Conservation (phyloP, 1,140 invertebrate species). For the Drosophila melanogaster region DNA sequence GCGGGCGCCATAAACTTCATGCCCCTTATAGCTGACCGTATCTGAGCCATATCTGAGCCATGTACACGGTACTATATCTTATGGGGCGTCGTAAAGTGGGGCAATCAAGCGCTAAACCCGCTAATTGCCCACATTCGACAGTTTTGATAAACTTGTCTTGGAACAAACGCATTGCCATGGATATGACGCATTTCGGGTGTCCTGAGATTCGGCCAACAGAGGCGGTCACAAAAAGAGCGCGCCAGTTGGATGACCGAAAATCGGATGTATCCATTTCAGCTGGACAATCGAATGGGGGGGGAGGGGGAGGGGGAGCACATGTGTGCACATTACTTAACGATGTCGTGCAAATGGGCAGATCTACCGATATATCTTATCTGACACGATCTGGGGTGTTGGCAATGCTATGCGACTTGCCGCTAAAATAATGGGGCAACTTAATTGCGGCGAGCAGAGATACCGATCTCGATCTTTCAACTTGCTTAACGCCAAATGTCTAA, state of each 20-base stretch:
- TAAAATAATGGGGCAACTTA: not conserved
- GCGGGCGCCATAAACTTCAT: conserved; percentile 8
- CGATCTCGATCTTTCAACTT: not conserved
- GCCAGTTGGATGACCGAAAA: not conserved
- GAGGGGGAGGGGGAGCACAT: too few species aligned
- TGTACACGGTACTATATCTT: conserved; percentile 21
- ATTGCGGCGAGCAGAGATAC: not conserved
- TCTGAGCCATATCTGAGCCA: conserved; percentile 4
- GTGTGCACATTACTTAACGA: not conserved
- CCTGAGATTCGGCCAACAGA: conserved; percentile 1
- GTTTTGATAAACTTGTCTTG: conserved; percentile 17
- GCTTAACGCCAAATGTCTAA: not conserved
- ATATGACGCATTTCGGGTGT: conserved; percentile 10
- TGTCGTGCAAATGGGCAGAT: conserved; percentile 21
- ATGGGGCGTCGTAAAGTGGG: conserved; percentile 23
- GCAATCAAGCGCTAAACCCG: conserved; percentile 22
- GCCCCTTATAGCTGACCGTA: conserved; percentile 1
- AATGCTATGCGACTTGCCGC: conserved; percentile 1
- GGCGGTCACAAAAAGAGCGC: not conserved
- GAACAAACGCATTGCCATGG: not conserved
- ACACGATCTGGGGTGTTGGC: not conserved
- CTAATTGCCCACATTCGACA: conserved; percentile 32
- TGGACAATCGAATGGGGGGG: too few species aligned
- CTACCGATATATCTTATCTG: conserved; percentile 26
- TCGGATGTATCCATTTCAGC: not conserved